Evolutionary conservation across 2,888 invertebrate genomes (phyloP).

Genomic region (Sialis fuliginosa): DNA sequence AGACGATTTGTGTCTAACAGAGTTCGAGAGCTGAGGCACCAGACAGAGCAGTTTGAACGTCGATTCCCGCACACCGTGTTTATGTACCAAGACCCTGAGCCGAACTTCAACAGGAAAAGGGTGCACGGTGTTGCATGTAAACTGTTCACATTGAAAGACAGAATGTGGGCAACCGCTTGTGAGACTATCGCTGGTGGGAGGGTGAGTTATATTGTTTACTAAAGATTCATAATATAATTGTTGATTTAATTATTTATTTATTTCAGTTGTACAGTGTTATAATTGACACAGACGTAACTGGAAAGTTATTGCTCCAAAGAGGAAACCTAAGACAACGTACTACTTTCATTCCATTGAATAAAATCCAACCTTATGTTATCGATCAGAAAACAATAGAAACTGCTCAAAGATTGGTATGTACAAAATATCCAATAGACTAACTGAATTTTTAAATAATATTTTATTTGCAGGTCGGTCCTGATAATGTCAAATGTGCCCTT

Average conservation of each 20-base stretch:
- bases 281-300: conserved; percentile 70
- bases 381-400: conserved; percentile 34
- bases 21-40: conserved; percentile 33
- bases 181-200: conserved; percentile 73
- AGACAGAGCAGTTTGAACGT: conserved; percentile 37
- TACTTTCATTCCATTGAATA: conserved; percentile 84
- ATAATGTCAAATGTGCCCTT: conserved; percentile 68
- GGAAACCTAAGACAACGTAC: conserved; percentile 65
- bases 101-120: conserved; percentile 43
- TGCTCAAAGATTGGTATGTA: conserved; percentile 51
- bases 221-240: conserved; percentile 6
- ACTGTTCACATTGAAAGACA: conserved; percentile 56
- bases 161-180: conserved; percentile 53
- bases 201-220: conserved; percentile 31
- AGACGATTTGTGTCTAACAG: conserved; percentile 33
- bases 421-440: neutral
- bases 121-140: conserved; percentile 69
- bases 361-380: conserved; percentile 51
- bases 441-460: neutral
- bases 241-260: conserved; percentile 7
- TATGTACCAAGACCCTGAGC: conserved; percentile 60
- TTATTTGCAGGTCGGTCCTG: conserved; percentile 43
- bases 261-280: conserved; percentile 76
- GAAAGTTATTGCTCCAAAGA: conserved; percentile 65
- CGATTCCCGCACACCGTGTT: conserved; percentile 41